Percentiles rank a stretch among this genome's conserved stretches.
Conservation (phyloP, 2,113 vertebrate species). For the Neolamprologus brichardi region DNA sequence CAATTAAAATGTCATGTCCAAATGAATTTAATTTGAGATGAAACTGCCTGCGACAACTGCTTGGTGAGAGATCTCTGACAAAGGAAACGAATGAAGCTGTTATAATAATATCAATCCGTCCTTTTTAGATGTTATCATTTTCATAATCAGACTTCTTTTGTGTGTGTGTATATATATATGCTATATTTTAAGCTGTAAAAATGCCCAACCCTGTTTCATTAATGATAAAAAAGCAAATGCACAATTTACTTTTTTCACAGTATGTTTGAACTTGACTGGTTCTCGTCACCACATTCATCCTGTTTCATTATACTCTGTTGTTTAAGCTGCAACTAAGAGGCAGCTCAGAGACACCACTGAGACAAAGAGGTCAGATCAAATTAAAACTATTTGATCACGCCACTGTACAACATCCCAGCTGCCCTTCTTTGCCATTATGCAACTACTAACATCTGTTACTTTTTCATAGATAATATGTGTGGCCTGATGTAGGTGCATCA, state of each 20-base stretch:
- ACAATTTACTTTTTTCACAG: background rate
- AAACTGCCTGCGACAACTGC: conserved; percentile 35
- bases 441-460: conserved; percentile 67
- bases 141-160: background rate
- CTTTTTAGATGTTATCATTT: background rate
- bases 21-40: conserved; percentile 62
- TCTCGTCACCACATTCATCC: background rate
- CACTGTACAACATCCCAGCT: conserved; percentile 33
- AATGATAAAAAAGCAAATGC: background rate
- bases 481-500: conserved; percentile 26
- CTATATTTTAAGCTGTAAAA: background rate
- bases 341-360: conserved; percentile 10
- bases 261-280: background rate
- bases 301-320: conserved; percentile 8
- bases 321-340: conserved; percentile 6
- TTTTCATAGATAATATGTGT: conserved; percentile 23
- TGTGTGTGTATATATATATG: fast-evolving
- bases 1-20: conserved; percentile 72
- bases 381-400: conserved; percentile 61
- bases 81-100: conserved; percentile 1
- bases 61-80: conserved; percentile 38
- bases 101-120: background rate
- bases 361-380: conserved; percentile 51
- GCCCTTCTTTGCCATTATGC: conserved; percentile 42
- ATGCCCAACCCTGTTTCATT: background rate